Evolutionary conservation across 37 sponge, comb jelly and placozoan genomes (phyloP).

Genomic region (Spongilla lacustris): DNA sequence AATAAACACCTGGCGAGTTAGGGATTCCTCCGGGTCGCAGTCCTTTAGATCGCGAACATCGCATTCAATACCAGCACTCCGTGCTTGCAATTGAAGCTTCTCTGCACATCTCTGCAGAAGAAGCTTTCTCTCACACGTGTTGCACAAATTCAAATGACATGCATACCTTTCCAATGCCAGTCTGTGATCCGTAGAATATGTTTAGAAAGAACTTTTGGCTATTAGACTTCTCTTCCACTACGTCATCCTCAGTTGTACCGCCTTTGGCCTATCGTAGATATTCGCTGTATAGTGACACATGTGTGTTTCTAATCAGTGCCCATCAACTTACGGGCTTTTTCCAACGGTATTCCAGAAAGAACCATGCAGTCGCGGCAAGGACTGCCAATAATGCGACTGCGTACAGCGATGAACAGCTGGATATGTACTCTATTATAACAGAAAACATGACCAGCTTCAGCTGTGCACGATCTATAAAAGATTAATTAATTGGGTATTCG

Average conservation of each 20-base stretch:
- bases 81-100: conserved; percentile 25
- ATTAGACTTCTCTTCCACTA: not conserved
- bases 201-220: not conserved
- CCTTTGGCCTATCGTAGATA: not conserved
- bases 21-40: conserved; percentile 75
- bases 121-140: not conserved
- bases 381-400: not conserved
- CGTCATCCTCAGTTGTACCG: not conserved
- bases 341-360: not conserved
- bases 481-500: no score
- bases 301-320: not conserved
- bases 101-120: conserved; percentile 62
- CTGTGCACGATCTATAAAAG: no score
- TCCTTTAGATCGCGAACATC: conserved; percentile 24
- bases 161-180: conserved; percentile 74
- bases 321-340: not conserved
- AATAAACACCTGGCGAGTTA: conserved; percentile 64
- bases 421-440: not conserved
- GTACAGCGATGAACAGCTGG: not conserved
- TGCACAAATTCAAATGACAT: not conserved
- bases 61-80: conserved; percentile 10
- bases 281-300: not conserved
- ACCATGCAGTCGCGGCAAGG: not conserved
- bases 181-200: conserved; percentile 81
- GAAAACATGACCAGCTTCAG: not conserved